phyloP scores from a whole-genome alignment of 2,888 invertebrate species.

The Drosophila conformis region DNA sequence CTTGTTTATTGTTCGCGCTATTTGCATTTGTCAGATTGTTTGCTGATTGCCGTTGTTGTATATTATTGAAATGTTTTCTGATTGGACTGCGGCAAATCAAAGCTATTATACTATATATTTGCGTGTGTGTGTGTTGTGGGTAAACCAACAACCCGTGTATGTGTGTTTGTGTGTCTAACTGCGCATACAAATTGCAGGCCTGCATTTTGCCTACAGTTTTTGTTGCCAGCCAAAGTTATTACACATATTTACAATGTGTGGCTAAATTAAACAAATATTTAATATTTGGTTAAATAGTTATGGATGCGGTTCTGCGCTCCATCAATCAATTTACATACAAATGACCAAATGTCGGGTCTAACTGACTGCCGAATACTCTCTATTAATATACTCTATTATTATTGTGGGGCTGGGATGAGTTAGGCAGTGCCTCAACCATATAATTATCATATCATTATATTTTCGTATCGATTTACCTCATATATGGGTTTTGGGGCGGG shows the following conservation, averaged over 20 bases:
- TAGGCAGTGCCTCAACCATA: background rate
- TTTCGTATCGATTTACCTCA: background rate
- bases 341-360: background rate
- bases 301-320: background rate
- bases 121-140: slow-evolving; percentile 8
- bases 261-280: background rate
- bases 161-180: background rate
- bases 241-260: background rate
- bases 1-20: slow-evolving; percentile 34
- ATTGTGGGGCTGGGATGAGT: background rate
- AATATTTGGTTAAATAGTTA: background rate
- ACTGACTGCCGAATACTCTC: background rate
- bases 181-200: slow-evolving; percentile 34
- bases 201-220: slow-evolving; percentile 39
- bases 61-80: slow-evolving; percentile 60
- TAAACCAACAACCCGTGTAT: background rate
- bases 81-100: slow-evolving; percentile 58
- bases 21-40: slow-evolving; percentile 75
- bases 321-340: background rate
- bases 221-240: slow-evolving; percentile 40
- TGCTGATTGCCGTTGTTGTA: slow-evolving; percentile 63
- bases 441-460: background rate
- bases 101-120: slow-evolving; percentile 11
- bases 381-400: background rate
- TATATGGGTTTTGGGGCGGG: background rate